Evolutionary conservation across 2,113 vertebrate genomes (phyloP).

Genomic region (Struthio camelus): DNA sequence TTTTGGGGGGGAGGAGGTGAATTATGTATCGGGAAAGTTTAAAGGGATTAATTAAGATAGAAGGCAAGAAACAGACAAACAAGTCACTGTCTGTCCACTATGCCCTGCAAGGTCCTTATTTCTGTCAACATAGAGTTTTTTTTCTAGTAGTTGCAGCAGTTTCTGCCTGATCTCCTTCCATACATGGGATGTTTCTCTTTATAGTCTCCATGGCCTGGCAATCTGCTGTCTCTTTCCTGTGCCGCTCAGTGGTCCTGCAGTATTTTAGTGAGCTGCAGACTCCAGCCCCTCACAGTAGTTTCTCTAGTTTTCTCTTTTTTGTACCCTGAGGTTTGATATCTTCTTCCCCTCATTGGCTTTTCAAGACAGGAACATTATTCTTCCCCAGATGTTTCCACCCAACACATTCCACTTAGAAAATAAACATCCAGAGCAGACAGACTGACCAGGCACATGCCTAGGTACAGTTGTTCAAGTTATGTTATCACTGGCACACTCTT

Average conservation of each 20-base stretch:
- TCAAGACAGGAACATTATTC: not conserved
- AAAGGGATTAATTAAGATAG: not conserved
- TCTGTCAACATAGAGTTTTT: not conserved
- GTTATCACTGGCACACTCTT: not conserved
- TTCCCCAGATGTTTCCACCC: not conserved
- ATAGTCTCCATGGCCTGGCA: not conserved
- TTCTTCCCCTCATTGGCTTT: not conserved
- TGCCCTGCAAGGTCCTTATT: not conserved
- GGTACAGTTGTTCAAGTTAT: not conserved
- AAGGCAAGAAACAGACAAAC: not conserved
- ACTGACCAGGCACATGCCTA: accelerated
- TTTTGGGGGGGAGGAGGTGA: too few species aligned
- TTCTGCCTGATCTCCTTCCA: not conserved
- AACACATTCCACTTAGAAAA: not conserved
- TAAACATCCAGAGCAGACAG: too few species aligned
- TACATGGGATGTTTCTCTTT: not conserved
- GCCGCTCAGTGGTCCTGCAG: accelerated
- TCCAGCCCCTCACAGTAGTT: not conserved
- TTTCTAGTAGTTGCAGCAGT: not conserved
- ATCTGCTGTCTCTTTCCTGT: not conserved
- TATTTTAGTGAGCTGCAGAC: not conserved
- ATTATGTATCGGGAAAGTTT: not conserved
- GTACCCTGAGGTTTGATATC: not conserved
- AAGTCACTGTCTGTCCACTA: not conserved
- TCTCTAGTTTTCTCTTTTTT: not conserved